Conservation (phyloP, 2,888 invertebrate genomes). For the Eupithecia vulgata region DNA sequence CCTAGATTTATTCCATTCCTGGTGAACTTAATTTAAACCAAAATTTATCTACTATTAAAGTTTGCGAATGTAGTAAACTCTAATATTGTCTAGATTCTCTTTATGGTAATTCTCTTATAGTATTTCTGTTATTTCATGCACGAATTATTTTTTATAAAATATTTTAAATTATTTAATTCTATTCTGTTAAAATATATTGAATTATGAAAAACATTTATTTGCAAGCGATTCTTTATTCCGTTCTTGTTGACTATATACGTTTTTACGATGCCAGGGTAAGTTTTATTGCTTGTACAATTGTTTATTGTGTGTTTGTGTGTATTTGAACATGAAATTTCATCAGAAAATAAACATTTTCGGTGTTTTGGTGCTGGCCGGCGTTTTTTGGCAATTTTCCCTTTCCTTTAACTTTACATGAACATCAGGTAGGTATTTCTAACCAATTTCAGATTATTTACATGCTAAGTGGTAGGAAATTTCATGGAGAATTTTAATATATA, state of each 20-base stretch:
- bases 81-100: background rate
- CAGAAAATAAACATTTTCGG: too few species aligned
- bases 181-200: background rate
- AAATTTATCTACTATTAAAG: background rate
- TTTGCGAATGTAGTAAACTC: background rate
- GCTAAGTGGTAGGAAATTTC: too few species aligned
- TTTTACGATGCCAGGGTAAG: too few species aligned
- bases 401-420: too few species aligned
- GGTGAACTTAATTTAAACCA: background rate
- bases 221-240: background rate
- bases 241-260: background rate
- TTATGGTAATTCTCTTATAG: background rate
- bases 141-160: background rate
- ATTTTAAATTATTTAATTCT: background rate
- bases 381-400: too few species aligned
- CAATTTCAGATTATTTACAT: too few species aligned
- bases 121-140: background rate
- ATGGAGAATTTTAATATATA: too few species aligned
- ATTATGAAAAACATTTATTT: background rate
- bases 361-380: too few species aligned
- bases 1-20: background rate
- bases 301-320: too few species aligned
- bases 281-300: too few species aligned
- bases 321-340: too few species aligned
- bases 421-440: too few species aligned